Evolutionary conservation across 1,140 invertebrate species (phyloP), one percentile per base, ranked within the genome.

Genomic region (Tenebrio molitor): DNA sequence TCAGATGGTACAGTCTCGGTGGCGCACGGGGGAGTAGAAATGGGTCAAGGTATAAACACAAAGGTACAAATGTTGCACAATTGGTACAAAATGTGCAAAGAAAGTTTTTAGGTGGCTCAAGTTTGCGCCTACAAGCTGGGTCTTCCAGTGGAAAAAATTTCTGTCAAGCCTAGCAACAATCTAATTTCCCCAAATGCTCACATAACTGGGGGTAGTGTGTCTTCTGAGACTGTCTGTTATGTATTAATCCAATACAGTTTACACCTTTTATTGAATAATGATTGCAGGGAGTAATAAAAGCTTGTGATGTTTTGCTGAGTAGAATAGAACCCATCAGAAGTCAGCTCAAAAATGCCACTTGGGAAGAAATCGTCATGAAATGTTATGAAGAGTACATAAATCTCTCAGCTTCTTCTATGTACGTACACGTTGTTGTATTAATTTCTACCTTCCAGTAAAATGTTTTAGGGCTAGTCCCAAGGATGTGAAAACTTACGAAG

Each of bases 31-130:
- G 93, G 93, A 23, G 89, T 94, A 39, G 94, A 97, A 87, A 91
- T 92, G 84, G 95, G 94, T 10, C 94, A 96, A 86, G 94, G 95
- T 1, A 88, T 95, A 41, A 93, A 90, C 74, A 90, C 89, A 1
- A 86, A 86, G 75, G 81, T 80, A 75, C n/a, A n/a, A n/a, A 75
- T 23, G 10, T 19, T 21, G 6, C 58, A 53, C 36, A 2, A 2
- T 21, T 69, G 41, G 4, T 39, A 12, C 12, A 4, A 15, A 15
- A 19, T 17, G 12, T 15, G 5, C 8, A 50, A 63, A 33, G 4
- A 6, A 10, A n/a, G 0, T 12, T 25, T 75, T 50, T 72, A 91
- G 89, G 86, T 90, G 1, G 89, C 90, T 12, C 94, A 96, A 87
- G 90, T 92, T 1, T 91, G 88, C 69, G 93, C 93, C 0, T 87